These are phyloP conservation scores for Sipha maydis DNA, from an alignment of 2,888 invertebrate genomes.

Conservation along the genomic window DNA sequence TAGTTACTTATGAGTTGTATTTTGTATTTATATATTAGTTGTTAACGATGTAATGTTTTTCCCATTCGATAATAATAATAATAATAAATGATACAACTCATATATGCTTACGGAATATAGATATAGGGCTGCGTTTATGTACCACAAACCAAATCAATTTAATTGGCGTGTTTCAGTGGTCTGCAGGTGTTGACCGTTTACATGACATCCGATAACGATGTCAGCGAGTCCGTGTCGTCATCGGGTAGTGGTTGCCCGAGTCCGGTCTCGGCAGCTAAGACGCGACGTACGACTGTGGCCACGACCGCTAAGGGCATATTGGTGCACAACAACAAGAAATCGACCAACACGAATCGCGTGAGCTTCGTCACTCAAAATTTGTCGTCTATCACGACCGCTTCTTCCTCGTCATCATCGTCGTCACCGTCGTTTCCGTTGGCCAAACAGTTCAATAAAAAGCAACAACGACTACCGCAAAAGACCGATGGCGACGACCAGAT, in stretches of 20 bases:
- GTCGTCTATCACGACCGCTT: not conserved
- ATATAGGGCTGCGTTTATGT: too few relatives aligned
- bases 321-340: conserved; percentile 46
- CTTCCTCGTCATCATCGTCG: not conserved
- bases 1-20: too few relatives aligned
- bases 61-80: too few relatives aligned
- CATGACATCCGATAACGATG: conserved; percentile 58
- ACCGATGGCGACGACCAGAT: not conserved
- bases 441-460: not conserved
- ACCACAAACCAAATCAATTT: too few relatives aligned
- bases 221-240: conserved; percentile 34
- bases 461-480: not conserved
- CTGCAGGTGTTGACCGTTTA: conserved; percentile 28
- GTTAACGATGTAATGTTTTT: too few relatives aligned
- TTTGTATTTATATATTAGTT: too few relatives aligned
- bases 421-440: not conserved
- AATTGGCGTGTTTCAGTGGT: not conserved
- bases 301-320: conserved; percentile 43
- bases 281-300: too few relatives aligned
- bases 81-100: too few relatives aligned
- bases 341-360: conserved; percentile 47
- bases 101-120: too few relatives aligned
- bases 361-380: conserved; percentile 23
- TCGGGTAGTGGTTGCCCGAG: not conserved
- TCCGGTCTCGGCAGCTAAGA: not conserved